phyloP scores from a whole-genome alignment of 2,797 vertebrate genomes.

The Protosalanx chinensis region DNA sequence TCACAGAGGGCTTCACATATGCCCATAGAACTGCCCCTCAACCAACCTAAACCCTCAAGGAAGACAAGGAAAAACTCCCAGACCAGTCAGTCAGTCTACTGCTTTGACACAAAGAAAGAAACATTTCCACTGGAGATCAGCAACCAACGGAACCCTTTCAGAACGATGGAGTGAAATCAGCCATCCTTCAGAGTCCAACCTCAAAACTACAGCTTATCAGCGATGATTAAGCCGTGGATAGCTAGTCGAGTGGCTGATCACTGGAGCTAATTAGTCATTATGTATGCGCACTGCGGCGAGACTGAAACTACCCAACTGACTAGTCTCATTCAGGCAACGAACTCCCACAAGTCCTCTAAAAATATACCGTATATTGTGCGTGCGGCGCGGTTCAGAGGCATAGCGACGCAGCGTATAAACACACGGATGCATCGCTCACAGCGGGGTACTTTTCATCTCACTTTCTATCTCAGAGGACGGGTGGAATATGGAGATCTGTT shows the following conservation, averaged over 20 bases:
- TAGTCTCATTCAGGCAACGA: constrained; percentile 68
- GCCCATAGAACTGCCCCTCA: too few species aligned
- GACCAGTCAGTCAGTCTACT: not conserved
- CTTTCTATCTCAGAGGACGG: constrained; percentile 59
- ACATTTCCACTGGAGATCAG: not conserved
- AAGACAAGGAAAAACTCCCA: too few species aligned
- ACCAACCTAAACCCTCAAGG: too few species aligned
- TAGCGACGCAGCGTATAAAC: constrained; percentile 32
- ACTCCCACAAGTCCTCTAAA: constrained; percentile 68
- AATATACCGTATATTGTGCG: constrained; percentile 53
- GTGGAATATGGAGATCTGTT: constrained; percentile 52
- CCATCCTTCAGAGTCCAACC: not conserved
- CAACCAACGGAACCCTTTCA: too few species aligned
- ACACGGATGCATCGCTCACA: constrained; percentile 33
- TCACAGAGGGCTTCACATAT: too few species aligned
- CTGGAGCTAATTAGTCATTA: constrained; percentile 62
- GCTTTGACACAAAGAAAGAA: not conserved
- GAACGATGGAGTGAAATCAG: not conserved
- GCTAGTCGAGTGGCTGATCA: constrained; percentile 24
- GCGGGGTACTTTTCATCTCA: constrained; percentile 65
- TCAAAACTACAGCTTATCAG: not conserved
- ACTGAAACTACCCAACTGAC: constrained; percentile 63
- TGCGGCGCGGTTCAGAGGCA: constrained; percentile 63
- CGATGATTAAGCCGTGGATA: not conserved
- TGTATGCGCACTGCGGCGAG: constrained; percentile 47